phyloP scores from a whole-genome alignment of 2,113 vertebrate species.

The Irena cyanogastra region DNA sequence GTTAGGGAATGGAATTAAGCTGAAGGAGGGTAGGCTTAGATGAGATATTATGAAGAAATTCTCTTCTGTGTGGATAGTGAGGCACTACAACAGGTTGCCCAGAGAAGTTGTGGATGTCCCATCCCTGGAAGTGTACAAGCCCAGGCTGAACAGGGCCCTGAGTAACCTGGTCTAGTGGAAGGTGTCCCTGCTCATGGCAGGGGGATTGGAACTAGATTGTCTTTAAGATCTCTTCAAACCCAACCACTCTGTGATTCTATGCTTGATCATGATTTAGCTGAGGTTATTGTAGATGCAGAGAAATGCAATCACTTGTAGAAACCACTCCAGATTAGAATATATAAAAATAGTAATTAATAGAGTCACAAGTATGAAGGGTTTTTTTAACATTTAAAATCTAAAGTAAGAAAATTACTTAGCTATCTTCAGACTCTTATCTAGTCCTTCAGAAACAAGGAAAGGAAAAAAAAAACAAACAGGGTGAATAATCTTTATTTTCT shows the following conservation, averaged over 20 bases:
- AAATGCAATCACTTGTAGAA: not conserved
- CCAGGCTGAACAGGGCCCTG: not conserved
- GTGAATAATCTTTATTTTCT: not conserved
- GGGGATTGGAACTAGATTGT: not conserved
- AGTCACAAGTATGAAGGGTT: not conserved
- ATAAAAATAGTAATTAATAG: not conserved
- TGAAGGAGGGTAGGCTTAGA: not conserved
- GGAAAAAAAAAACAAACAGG: accelerated
- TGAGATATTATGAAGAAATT: not conserved
- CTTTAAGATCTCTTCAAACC: not conserved
- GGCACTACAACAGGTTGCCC: not conserved
- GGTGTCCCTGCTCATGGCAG: not conserved
- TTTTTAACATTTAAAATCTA: not conserved
- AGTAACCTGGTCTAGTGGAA: not conserved
- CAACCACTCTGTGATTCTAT: not conserved
- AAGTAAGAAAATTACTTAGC: not conserved
- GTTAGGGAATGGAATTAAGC: not conserved
- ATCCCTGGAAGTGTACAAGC: not conserved
- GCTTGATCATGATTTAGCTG: not conserved
- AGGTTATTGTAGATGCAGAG: not conserved
- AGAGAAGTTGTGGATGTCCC: not conserved
- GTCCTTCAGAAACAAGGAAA: not conserved
- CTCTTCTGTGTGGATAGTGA: not conserved
- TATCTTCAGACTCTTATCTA: not conserved
- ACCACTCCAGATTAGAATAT: not conserved